Conservation (phyloP, 1,140 invertebrate species). For the Pachyrhynchus sulphureomaculatus region DNA sequence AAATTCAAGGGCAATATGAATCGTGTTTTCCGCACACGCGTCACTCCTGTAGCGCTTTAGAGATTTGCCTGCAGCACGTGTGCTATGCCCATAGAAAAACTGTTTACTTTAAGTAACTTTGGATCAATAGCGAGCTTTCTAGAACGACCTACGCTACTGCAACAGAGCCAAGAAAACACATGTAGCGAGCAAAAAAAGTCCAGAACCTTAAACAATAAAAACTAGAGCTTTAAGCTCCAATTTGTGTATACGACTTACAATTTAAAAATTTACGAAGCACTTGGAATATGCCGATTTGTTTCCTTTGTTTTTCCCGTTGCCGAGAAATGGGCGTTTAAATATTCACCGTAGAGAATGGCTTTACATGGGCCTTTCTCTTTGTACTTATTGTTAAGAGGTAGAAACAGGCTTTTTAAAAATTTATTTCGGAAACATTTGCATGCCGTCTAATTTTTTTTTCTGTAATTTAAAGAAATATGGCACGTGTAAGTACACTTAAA, state of each 20-base stretch:
- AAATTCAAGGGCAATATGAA: too few species aligned
- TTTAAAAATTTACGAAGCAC: conserved; percentile 28
- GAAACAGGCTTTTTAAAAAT: too few species aligned
- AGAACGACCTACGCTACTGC: neutral
- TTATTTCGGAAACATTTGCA: too few species aligned
- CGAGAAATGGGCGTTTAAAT: conserved; percentile 21
- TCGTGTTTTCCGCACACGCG: too few species aligned
- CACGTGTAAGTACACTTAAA: too few species aligned
- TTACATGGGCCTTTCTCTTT: conserved; percentile 13
- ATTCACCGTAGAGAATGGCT: conserved; percentile 11
- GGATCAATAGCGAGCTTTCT: too few species aligned
- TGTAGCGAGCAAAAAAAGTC: neutral
- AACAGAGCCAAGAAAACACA: neutral
- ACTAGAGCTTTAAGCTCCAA: conserved; percentile 10
- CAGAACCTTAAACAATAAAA: conserved; percentile 5
- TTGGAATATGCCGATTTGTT: conserved; percentile 25
- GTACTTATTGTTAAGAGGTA: neutral
- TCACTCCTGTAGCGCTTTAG: too few species aligned
- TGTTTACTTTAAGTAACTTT: too few species aligned
- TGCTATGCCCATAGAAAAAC: too few species aligned
- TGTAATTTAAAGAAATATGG: too few species aligned
- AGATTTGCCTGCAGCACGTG: too few species aligned
- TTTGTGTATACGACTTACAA: conserved; percentile 18
- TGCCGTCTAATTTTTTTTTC: too few species aligned
- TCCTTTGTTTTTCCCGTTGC: conserved; percentile 7